phyloP scores from a whole-genome alignment of 2,888 invertebrate species.

The Diarsia mendica region DNA sequence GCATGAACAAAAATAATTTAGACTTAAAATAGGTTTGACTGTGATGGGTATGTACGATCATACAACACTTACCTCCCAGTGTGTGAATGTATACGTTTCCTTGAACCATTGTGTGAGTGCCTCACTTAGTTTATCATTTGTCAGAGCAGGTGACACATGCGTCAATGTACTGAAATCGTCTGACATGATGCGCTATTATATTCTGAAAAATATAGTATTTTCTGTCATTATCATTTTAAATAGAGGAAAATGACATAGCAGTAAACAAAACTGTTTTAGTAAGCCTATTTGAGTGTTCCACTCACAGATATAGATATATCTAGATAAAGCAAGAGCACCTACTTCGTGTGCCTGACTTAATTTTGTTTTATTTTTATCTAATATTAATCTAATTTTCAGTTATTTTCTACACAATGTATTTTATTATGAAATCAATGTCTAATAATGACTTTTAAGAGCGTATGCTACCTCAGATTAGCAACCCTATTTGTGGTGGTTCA shows the following conservation, averaged over 20 bases:
- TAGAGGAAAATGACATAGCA: not conserved
- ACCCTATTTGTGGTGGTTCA: no score
- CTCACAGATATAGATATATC: no score
- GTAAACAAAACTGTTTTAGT: not conserved
- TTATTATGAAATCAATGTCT: no score
- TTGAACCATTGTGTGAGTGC: conserved; percentile 83
- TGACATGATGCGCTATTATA: conserved; percentile 24
- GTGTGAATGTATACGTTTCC: conserved; percentile 77
- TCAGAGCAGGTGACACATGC: conserved; percentile 78
- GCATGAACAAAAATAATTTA: not conserved
- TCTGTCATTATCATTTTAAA: not conserved
- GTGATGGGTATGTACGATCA: not conserved
- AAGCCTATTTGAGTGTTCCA: no score
- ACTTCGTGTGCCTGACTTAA: no score
- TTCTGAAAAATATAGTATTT: conserved; percentile 25
- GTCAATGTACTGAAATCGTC: conserved; percentile 77
- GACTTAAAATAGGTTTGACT: not conserved
- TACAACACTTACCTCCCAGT: conserved; percentile 81
- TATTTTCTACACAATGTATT: no score
- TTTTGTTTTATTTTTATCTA: no score
- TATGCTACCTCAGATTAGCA: no score
- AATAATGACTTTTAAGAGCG: no score
- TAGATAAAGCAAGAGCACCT: no score
- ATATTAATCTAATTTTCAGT: no score
- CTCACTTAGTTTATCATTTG: conserved; percentile 75